Conservation (phyloP, 2,113 vertebrate genomes). For the Asarcornis scutulata region DNA sequence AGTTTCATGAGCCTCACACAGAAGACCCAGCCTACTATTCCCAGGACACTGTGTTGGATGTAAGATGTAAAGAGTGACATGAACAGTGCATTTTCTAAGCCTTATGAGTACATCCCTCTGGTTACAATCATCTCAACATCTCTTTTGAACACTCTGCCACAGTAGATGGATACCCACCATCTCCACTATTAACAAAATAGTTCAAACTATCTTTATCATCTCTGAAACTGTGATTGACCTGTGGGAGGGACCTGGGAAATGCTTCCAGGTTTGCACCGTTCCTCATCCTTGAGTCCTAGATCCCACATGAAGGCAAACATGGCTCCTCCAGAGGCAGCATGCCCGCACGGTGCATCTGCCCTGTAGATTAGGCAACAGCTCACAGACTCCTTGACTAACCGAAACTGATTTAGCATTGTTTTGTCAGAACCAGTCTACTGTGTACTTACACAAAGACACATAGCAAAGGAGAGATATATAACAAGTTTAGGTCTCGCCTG, state of each 20-base stretch:
- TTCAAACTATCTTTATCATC: neutral
- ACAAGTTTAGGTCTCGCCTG: neutral
- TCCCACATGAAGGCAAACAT: rapidly evolving
- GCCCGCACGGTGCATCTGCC: neutral
- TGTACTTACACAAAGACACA: neutral
- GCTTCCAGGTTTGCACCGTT: neutral
- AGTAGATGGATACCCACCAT: neutral
- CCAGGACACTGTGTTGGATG: neutral
- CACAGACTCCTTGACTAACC: neutral
- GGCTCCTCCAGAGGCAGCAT: neutral
- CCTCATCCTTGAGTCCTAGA: neutral
- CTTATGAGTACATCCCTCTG: neutral
- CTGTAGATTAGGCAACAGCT: neutral
- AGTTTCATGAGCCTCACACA: neutral
- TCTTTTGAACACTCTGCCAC: neutral
- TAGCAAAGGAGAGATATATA: neutral
- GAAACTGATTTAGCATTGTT: neutral
- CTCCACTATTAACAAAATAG: neutral
- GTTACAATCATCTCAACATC: neutral
- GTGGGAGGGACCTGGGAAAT: neutral
- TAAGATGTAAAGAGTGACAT: neutral
- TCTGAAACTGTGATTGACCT: neutral
- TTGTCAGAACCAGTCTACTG: neutral
- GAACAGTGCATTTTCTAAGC: neutral
- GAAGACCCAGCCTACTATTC: neutral